phyloP scores from a whole-genome alignment of 2,888 invertebrate species.

The Ormyrus pomaceus region DNA sequence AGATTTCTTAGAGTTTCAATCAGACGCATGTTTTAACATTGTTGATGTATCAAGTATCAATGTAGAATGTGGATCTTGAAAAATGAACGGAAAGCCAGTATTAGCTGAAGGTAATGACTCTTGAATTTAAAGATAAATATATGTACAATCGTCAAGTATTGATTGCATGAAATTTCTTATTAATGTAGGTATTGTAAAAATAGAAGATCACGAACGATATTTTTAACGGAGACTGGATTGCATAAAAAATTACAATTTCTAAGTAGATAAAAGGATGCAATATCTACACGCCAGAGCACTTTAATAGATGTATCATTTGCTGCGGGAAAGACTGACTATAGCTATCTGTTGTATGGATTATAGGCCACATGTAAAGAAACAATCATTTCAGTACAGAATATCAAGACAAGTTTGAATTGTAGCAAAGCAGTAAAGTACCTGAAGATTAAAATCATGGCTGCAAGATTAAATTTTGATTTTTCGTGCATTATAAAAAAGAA shows the following conservation, averaged over 20 bases:
- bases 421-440: conserved; percentile 68
- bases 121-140: too few species aligned
- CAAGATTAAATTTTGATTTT: background rate
- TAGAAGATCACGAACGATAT: background rate
- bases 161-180: too few species aligned
- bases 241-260: background rate
- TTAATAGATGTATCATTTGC: conserved; percentile 9
- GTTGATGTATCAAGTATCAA: too few species aligned
- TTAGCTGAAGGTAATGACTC: too few species aligned
- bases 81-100: too few species aligned
- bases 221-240: background rate
- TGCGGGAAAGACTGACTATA: conserved; percentile 29
- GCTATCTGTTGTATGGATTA: background rate
- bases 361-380: conserved; percentile 9
- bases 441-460: conserved; percentile 38
- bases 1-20: too few species aligned
- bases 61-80: too few species aligned
- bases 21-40: too few species aligned
- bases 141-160: too few species aligned
- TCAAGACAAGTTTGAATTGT: background rate
- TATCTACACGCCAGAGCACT: background rate
- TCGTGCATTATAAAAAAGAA: conserved; percentile 11
- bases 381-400: too few species aligned
- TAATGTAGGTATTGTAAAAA: too few species aligned
- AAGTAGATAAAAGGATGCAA: background rate